Conservation (phyloP, 64 coral and sea anemone genomes). For the Actinia equina region DNA sequence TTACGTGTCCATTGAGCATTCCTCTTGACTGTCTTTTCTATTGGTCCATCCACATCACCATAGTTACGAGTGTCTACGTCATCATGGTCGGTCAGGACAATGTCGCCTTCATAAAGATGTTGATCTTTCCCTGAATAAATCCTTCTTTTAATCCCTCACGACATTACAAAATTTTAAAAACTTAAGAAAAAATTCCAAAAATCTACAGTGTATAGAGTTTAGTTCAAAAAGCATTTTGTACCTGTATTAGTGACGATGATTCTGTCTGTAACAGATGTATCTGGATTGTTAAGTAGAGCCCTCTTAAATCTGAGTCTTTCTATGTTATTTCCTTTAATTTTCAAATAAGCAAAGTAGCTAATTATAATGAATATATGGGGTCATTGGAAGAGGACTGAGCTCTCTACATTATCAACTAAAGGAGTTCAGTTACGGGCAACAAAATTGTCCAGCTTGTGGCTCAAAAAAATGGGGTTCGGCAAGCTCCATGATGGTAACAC, state of each 20-base stretch:
- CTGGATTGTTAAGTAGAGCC: background rate
- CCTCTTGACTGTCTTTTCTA: constrained; percentile 21
- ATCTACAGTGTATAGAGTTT: background rate
- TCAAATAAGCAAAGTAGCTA: background rate
- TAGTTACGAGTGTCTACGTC: background rate
- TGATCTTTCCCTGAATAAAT: background rate
- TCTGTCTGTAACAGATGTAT: background rate
- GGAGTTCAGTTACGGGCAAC: no score
- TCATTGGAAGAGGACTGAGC: no score
- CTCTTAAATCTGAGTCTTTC: background rate
- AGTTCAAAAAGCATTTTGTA: background rate
- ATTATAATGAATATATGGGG: no score
- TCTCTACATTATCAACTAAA: no score
- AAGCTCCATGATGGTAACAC: no score
- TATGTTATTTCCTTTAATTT: no score
- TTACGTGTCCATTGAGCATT: constrained; percentile 36
- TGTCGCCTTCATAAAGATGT: constrained; percentile 55
- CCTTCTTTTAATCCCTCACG: background rate
- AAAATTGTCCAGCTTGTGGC: no score
- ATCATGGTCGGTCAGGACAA: background rate
- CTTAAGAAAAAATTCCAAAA: no score
- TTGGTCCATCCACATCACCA: constrained; percentile 30
- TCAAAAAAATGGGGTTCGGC: no score
- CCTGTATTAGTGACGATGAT: background rate
- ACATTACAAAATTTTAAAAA: background rate